Percentiles rank a stretch among this genome's conserved stretches.
Evolutionary conservation across 1,140 invertebrate genomes (phyloP).

Genomic region (Anastrepha obliqua): DNA sequence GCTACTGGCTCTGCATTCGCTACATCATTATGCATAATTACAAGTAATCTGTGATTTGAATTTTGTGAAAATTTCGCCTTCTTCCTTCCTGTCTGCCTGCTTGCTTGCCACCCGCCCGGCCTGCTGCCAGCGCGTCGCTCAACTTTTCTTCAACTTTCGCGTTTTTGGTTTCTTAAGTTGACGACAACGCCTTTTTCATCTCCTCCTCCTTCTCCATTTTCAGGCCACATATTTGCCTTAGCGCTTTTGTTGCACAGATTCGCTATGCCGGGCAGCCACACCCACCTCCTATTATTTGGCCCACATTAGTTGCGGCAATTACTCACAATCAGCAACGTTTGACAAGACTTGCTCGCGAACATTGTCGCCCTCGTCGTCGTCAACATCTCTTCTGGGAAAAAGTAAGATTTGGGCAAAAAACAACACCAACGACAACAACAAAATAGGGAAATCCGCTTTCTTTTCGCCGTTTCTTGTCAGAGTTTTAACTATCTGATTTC

Average conservation of each 20-base stretch:
- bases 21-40: constrained; percentile 50
- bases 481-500: neutral
- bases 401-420: neutral
- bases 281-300: neutral
- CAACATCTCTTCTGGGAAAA: neutral
- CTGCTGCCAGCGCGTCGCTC: too few species aligned
- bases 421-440: too few species aligned
- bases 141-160: constrained; percentile 27
- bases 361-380: too few species aligned
- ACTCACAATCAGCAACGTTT: constrained; percentile 35
- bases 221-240: neutral
- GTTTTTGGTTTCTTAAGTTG: constrained; percentile 38
- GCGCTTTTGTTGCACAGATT: neutral
- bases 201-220: neutral
- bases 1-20: neutral
- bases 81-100: neutral
- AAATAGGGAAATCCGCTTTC: neutral
- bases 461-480: neutral
- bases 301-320: constrained; percentile 34
- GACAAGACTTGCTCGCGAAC: neutral
- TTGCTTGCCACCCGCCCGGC: too few species aligned
- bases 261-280: neutral
- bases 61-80: constrained; percentile 38
- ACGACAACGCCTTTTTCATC: neutral
- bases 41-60: constrained; percentile 45